Conservation (phyloP, 2,888 invertebrate species). For the Eugnorisma glareosa region DNA sequence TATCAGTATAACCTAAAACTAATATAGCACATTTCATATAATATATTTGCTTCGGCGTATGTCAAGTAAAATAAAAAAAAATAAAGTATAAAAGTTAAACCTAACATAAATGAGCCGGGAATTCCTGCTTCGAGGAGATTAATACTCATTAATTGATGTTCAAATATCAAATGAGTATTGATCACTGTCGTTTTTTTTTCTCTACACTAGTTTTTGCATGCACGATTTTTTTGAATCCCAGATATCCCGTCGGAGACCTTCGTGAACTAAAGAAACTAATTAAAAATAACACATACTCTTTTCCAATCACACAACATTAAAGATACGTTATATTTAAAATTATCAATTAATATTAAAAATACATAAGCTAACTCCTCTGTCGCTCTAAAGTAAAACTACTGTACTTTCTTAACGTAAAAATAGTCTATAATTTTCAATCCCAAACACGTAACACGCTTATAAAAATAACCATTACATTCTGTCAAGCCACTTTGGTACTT, state of each 20-base stretch:
- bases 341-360: constrained; percentile 29
- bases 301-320: constrained; percentile 5
- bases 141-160: constrained; percentile 32
- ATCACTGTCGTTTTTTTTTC: neutral
- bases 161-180: no score
- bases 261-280: neutral
- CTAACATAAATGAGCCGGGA: constrained; percentile 22
- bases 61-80: constrained; percentile 28
- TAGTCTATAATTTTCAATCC: constrained; percentile 4
- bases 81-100: constrained; percentile 9
- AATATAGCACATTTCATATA: constrained; percentile 56
- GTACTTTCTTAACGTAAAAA: constrained; percentile 11
- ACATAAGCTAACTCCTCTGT: constrained; percentile 8
- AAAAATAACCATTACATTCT: constrained; percentile 6
- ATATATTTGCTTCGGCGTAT: constrained; percentile 5
- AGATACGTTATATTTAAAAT: constrained; percentile 1
- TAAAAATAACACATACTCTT: neutral
- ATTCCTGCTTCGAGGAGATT: constrained; percentile 33
- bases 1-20: constrained; percentile 31
- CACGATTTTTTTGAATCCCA: neutral
- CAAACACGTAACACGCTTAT: neutral
- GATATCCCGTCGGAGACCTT: neutral
- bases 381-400: constrained; percentile 32
- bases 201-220: neutral
- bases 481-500: constrained; percentile 51